Percentiles rank a stretch among this genome's conserved stretches.
phyloP scores from a whole-genome alignment of 2,888 invertebrate species.

The Empis stercorea region DNA sequence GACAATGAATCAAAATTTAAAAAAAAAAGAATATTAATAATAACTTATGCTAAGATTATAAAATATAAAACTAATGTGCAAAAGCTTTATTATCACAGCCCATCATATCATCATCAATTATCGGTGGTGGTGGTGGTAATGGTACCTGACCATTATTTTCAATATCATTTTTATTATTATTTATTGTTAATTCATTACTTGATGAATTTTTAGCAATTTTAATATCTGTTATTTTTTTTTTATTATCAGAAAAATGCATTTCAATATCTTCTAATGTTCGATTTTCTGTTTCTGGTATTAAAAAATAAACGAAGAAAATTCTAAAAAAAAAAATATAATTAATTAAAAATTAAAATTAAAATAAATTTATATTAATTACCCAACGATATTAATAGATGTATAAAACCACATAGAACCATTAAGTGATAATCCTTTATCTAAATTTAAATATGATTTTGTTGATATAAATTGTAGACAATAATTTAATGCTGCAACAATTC shows the following conservation, averaged over 20 bases:
- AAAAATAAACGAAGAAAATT: slow-evolving; percentile 39
- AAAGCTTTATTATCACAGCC: background rate
- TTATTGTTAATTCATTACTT: background rate
- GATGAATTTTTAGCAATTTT: slow-evolving; percentile 10
- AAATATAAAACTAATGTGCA: background rate
- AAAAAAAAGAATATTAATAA: too few relatives aligned
- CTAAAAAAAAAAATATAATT: slow-evolving; percentile 4
- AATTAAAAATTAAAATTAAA: background rate
- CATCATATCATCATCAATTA: too few relatives aligned
- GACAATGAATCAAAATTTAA: too few relatives aligned
- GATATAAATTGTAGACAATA: slow-evolving; percentile 41
- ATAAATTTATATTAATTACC: slow-evolving; percentile 20
- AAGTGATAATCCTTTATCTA: slow-evolving; percentile 36
- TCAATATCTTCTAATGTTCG: slow-evolving; percentile 16
- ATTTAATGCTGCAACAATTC: slow-evolving; percentile 40
- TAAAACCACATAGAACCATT: slow-evolving; percentile 42
- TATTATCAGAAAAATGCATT: slow-evolving; percentile 15
- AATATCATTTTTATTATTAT: background rate
- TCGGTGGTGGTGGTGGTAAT: too few relatives aligned
- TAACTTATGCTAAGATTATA: too few relatives aligned
- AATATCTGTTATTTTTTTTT: slow-evolving; percentile 13
- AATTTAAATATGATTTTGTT: slow-evolving; percentile 41
- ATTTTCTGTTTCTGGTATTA: slow-evolving; percentile 45
- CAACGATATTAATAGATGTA: slow-evolving; percentile 36
- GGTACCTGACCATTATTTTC: background rate